phyloP scores from a whole-genome alignment of 1,140 invertebrate species.

The Drosophila athabasca region DNA sequence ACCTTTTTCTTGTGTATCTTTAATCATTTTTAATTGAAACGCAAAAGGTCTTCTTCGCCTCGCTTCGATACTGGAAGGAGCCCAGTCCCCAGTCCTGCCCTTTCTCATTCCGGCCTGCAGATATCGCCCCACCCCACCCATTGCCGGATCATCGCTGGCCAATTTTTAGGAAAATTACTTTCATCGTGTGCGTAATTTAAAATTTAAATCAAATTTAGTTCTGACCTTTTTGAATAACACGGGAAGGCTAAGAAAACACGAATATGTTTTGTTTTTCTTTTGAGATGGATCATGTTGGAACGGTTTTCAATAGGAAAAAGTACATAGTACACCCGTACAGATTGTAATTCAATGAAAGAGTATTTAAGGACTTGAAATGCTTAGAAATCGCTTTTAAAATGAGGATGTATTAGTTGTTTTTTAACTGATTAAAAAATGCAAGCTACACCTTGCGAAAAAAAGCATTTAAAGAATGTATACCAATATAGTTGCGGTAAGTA shows the following conservation, averaged over 20 bases:
- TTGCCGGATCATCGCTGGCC: constrained; percentile 32
- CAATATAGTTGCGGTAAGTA: no score
- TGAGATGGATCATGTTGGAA: not conserved
- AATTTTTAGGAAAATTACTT: constrained; percentile 43
- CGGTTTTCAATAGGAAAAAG: not conserved
- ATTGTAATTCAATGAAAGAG: no score
- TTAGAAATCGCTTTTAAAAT: no score
- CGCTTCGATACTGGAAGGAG: constrained; percentile 4
- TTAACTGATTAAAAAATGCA: no score
- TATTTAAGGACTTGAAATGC: no score
- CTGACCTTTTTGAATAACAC: constrained; percentile 28
- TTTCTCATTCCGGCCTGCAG: no score
- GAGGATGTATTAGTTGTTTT: no score
- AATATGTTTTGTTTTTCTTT: constrained; percentile 7
- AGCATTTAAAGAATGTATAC: no score
- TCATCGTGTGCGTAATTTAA: constrained; percentile 44
- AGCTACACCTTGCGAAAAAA: no score
- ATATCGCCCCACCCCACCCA: not conserved
- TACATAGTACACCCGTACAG: no score
- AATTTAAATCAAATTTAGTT: constrained; percentile 44
- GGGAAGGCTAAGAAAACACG: not conserved
- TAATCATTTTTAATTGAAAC: constrained; percentile 79
- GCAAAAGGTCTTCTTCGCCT: constrained; percentile 42
- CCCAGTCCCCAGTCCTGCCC: no score
- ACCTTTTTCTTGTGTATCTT: constrained; percentile 75